Conservation (phyloP, 2,797 vertebrate species). For the Oophaga sylvatica region DNA sequence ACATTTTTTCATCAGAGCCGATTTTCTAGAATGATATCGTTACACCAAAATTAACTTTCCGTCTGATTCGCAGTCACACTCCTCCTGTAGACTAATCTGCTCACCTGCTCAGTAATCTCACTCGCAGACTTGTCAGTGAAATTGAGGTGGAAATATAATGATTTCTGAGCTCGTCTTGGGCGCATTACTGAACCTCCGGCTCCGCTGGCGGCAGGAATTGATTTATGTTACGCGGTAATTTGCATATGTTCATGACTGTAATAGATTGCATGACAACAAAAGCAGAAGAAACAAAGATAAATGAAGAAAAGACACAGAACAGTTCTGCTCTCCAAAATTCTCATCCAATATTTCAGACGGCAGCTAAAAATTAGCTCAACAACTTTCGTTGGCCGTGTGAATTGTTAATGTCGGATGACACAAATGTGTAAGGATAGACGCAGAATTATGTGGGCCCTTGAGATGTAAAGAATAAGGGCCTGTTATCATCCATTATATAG, state of each 20-base stretch:
- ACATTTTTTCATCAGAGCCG: background rate
- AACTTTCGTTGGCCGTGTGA: background rate
- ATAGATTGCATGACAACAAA: constrained; percentile 23
- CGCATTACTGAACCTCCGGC: background rate
- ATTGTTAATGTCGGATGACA: too few relatives aligned
- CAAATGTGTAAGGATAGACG: too few relatives aligned
- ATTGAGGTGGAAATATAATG: constrained; percentile 27
- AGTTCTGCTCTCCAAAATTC: background rate
- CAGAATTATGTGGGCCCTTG: too few relatives aligned
- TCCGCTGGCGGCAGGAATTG: background rate
- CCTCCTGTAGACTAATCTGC: constrained; percentile 9
- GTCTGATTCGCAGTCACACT: background rate
- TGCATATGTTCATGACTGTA: constrained; percentile 33
- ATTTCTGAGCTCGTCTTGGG: constrained; percentile 4
- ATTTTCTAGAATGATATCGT: constrained; percentile 15
- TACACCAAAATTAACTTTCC: background rate
- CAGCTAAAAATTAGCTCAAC: background rate
- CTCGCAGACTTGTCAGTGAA: constrained; percentile 9
- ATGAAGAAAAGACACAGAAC: background rate
- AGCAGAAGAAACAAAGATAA: constrained; percentile 11
- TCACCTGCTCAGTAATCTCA: background rate
- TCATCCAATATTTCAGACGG: background rate
- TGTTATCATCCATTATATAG: too few relatives aligned
- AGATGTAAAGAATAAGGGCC: too few relatives aligned
- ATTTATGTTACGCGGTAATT: constrained; percentile 28